Conservation (phyloP, 2,113 vertebrate genomes). For the Coracopsis vasa region DNA sequence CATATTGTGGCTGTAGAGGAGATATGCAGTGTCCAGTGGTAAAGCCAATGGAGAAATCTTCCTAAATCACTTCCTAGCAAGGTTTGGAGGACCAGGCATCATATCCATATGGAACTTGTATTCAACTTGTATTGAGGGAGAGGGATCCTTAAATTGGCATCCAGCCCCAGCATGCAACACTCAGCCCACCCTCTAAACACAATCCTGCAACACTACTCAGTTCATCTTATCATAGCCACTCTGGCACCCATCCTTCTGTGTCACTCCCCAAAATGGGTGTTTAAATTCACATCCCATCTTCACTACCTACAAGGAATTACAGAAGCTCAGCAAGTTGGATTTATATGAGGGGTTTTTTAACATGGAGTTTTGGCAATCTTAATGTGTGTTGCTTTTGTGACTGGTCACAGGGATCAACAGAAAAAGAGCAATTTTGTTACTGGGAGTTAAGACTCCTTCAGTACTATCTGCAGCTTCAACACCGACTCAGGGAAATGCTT, state of each 20-base stretch:
- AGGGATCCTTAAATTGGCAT: neutral
- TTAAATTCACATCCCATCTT: neutral
- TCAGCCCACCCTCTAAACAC: neutral
- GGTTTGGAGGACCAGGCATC: neutral
- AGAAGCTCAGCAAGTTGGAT: neutral
- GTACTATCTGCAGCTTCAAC: neutral
- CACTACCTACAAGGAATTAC: neutral
- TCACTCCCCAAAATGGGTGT: neutral
- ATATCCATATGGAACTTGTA: neutral
- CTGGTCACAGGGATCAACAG: neutral
- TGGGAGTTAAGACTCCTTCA: neutral
- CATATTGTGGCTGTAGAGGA: neutral
- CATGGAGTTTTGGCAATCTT: neutral
- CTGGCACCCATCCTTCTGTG: neutral
- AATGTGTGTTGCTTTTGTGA: neutral
- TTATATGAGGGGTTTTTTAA: neutral
- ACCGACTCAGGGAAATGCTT: neutral
- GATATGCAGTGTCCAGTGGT: rapidly evolving
- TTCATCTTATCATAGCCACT: neutral
- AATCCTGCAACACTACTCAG: rapidly evolving
- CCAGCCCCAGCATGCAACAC: rapidly evolving
- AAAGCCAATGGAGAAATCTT: neutral
- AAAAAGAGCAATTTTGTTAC: neutral
- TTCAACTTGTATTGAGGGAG: neutral
- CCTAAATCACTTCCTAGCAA: neutral